Percentiles rank a stretch among this genome's conserved stretches.
phyloP scores from a whole-genome alignment of 2,888 invertebrate species.

The Lucinisca nassula region DNA sequence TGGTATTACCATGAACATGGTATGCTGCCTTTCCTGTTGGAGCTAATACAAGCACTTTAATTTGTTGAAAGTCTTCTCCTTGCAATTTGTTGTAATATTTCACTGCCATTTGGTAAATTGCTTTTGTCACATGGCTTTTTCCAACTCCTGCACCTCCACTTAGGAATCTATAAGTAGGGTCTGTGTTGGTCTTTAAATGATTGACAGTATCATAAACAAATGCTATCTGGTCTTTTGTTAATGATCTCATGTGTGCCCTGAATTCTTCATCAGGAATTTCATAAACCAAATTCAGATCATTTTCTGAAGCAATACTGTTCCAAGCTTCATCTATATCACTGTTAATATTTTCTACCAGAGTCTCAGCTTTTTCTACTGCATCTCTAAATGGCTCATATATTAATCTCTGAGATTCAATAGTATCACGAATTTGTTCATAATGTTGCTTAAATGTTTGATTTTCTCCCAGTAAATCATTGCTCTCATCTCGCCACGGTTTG shows the following conservation, averaged over 20 bases:
- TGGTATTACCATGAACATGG: conserved; percentile 46
- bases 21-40: conserved; percentile 68
- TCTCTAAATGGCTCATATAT: conserved; percentile 30
- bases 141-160: conserved; percentile 61
- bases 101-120: conserved; percentile 18
- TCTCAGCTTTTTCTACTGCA: conserved; percentile 42
- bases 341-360: conserved; percentile 13
- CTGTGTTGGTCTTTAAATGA: background rate
- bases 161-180: background rate
- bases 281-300: background rate
- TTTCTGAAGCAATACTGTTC: conserved; percentile 45
- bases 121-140: conserved; percentile 38
- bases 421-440: conserved; percentile 11
- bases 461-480: conserved; percentile 12
- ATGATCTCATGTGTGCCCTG: background rate
- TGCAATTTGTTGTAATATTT: background rate
- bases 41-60: conserved; percentile 51
- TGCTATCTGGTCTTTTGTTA: conserved; percentile 20
- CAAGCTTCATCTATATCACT: conserved; percentile 35
- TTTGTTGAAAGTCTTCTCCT: conserved; percentile 26
- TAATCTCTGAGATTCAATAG: conserved; percentile 1
- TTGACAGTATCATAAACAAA: conserved; percentile 35
- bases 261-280: background rate
- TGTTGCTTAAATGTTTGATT: conserved; percentile 17
- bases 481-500: conserved; percentile 76